phyloP scores from a whole-genome alignment of 2,113 vertebrate genomes.

The Microtus ochrogaster region DNA sequence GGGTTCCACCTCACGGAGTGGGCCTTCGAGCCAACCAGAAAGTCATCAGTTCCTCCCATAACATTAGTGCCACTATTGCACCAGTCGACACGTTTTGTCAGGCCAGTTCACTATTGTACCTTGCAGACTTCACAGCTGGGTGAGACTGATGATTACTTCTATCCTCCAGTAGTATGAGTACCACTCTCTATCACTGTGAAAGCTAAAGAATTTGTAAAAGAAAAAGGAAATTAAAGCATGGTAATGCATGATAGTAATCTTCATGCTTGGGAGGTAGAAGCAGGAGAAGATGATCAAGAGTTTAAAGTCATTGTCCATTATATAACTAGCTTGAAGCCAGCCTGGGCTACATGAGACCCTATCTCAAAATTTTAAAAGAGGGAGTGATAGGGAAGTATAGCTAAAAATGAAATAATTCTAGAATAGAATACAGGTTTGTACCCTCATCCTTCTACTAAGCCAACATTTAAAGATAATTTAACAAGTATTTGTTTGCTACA shows the following conservation, averaged over 20 bases:
- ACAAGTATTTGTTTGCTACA: slow-evolving; percentile 32
- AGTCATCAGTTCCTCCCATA: background rate
- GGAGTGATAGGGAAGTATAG: background rate
- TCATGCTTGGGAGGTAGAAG: background rate
- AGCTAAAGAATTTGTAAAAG: background rate
- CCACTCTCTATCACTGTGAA: background rate
- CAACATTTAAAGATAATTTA: slow-evolving; percentile 52
- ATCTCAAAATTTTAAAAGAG: background rate
- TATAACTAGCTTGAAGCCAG: background rate
- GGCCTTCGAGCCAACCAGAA: background rate
- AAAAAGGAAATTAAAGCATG: background rate
- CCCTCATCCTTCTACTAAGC: slow-evolving; percentile 28
- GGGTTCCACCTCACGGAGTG: background rate
- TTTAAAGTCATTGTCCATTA: background rate
- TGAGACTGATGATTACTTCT: background rate
- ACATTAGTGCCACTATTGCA: background rate
- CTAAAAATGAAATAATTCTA: slow-evolving; percentile 12
- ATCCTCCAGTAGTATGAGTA: background rate
- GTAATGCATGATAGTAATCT: background rate
- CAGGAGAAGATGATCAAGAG: background rate
- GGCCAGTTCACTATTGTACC: background rate
- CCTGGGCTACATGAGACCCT: background rate
- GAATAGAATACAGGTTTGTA: background rate
- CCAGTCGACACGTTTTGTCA: background rate
- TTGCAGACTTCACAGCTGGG: background rate